These are phyloP conservation scores for Tortrix viridana DNA, from an alignment of 2,888 invertebrate species.

Conservation along the genomic window DNA sequence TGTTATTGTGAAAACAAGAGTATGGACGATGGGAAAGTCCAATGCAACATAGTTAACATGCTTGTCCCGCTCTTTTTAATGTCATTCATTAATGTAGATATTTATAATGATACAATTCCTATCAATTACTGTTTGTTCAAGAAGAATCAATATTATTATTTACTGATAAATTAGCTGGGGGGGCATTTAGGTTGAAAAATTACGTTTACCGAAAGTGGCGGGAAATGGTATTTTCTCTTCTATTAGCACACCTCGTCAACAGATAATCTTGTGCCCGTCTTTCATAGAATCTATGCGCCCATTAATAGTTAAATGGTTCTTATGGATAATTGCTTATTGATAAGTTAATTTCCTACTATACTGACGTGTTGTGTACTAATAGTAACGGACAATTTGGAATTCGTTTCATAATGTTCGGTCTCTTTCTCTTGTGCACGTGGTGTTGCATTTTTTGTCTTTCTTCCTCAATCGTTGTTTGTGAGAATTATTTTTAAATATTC, in stretches of 20 bases:
- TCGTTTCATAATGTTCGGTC: slow-evolving; percentile 49
- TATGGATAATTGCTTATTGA: not conserved
- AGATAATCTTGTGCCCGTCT: not conserved
- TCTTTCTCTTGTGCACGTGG: slow-evolving; percentile 51
- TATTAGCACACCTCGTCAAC: slow-evolving; percentile 4
- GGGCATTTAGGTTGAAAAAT: not conserved
- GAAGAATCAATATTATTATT: not conserved
- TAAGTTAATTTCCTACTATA: slow-evolving; percentile 8
- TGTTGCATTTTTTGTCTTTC: slow-evolving; percentile 31
- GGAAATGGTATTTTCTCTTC: slow-evolving; percentile 54
- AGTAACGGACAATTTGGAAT: slow-evolving; percentile 52
- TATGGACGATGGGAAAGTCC: slow-evolving; percentile 73
- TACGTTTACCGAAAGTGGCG: slow-evolving; percentile 60
- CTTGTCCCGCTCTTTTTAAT: slow-evolving; percentile 82
- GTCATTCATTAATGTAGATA: slow-evolving; percentile 58
- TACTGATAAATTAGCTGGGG: not conserved
- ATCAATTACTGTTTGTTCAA: slow-evolving; percentile 4
- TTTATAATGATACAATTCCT: slow-evolving; percentile 14
- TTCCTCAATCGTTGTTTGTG: slow-evolving; percentile 11
- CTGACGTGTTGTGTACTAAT: slow-evolving; percentile 18
- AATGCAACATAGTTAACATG: slow-evolving; percentile 59
- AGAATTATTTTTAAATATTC: slow-evolving; percentile 33
- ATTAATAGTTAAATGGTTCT: not conserved
- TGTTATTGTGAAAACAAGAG: slow-evolving; percentile 62
- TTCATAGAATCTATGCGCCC: slow-evolving; percentile 1